Evolutionary conservation across 2,888 invertebrate genomes (phyloP).

Genomic region (Galerucella calmariensis): DNA sequence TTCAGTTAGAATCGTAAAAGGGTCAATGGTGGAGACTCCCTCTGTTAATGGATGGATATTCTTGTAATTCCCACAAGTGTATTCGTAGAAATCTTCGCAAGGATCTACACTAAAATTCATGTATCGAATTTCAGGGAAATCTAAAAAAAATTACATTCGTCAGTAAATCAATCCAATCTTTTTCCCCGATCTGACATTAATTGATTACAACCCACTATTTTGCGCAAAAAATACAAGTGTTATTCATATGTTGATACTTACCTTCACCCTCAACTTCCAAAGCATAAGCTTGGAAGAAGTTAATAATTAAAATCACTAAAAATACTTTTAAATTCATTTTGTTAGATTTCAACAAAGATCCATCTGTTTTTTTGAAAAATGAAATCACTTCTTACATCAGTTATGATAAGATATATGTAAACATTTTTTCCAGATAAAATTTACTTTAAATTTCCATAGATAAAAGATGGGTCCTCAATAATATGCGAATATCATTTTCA

Average conservation of each 20-base stretch:
- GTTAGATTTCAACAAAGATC: background rate
- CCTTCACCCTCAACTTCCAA: background rate
- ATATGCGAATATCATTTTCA: background rate
- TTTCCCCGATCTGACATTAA: background rate
- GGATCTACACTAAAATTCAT: slow-evolving; percentile 62
- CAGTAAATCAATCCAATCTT: background rate
- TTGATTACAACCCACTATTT: background rate
- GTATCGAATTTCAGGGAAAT: slow-evolving; percentile 45
- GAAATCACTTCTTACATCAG: background rate
- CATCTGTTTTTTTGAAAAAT: background rate
- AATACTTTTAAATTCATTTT: background rate
- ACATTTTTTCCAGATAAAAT: background rate
- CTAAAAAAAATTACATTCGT: background rate
- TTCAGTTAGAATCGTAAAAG: slow-evolving; percentile 63
- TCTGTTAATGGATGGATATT: slow-evolving; percentile 61
- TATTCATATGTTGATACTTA: background rate
- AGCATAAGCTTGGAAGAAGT: background rate
- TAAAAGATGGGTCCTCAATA: background rate
- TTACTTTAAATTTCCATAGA: background rate
- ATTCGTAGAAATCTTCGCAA: slow-evolving; percentile 66
- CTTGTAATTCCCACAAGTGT: slow-evolving; percentile 65
- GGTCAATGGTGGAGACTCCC: slow-evolving; percentile 57
- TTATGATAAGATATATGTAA: background rate
- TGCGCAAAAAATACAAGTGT: no score
- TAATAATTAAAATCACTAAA: background rate